Conservation (phyloP, 2,113 vertebrate genomes). For the Rhea americana region DNA sequence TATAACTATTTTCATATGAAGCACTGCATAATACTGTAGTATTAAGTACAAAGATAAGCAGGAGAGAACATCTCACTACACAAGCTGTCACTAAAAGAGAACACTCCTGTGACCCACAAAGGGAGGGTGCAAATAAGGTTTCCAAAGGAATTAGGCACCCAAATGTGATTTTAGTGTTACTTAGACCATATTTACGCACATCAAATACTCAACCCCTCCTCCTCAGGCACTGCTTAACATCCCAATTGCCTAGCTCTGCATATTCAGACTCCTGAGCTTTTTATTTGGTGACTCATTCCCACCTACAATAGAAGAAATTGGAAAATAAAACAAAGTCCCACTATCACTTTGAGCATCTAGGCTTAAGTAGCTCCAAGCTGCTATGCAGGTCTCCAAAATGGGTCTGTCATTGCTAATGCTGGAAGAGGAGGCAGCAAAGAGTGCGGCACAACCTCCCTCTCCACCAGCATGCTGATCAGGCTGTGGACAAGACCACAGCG, state of each 20-base stretch:
- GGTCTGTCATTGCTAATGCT: neutral
- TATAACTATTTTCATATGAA: neutral
- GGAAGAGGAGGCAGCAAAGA: neutral
- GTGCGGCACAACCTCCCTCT: neutral
- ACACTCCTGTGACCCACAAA: neutral
- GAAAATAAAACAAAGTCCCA: neutral
- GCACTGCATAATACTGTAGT: neutral
- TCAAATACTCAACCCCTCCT: neutral
- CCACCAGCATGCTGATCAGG: rapidly evolving
- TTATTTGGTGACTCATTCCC: neutral
- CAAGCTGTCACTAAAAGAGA: neutral
- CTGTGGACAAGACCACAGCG: neutral
- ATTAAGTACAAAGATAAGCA: neutral
- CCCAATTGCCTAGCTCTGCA: neutral
- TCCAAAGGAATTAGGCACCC: neutral
- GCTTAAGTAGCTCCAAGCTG: neutral
- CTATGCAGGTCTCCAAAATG: neutral
- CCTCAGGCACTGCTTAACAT: neutral
- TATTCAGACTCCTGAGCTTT: neutral
- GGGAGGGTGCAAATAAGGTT: neutral
- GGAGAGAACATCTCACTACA: neutral
- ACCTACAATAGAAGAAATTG: neutral
- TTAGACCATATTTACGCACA: neutral
- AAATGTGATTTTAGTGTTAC: neutral
- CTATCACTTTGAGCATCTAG: neutral